These are phyloP conservation scores for Antigone vipio DNA, from an alignment of 2,113 vertebrate species.

Conservation along the genomic window DNA sequence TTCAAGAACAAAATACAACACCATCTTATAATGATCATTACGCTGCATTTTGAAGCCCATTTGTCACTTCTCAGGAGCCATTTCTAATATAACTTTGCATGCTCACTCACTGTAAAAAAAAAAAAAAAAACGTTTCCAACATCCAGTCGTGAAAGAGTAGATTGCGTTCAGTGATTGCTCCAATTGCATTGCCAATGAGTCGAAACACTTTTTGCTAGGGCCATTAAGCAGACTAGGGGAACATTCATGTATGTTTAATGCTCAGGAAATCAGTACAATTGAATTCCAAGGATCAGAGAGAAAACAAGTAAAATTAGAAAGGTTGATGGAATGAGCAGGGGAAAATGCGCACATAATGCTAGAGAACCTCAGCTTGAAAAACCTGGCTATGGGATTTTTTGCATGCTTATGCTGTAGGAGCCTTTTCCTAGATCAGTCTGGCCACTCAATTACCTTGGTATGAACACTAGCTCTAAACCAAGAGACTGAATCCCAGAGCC, in stretches of 20 bases:
- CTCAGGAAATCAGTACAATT: conserved; percentile 40
- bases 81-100: conserved; percentile 1
- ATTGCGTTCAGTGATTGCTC: conserved; percentile 27
- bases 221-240: conserved; percentile 46
- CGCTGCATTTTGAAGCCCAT: conserved; percentile 13
- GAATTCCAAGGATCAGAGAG: conserved; percentile 39
- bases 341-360: background rate
- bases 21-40: background rate
- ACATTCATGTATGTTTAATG: conserved; percentile 39
- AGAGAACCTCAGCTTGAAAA: background rate
- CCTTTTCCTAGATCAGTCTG: background rate
- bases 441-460: background rate
- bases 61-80: conserved; percentile 16
- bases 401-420: background rate
- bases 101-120: background rate
- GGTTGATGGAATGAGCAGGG: background rate
- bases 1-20: background rate
- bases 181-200: conserved; percentile 38
- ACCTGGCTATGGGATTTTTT: background rate
- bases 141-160: background rate
- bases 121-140: background rate
- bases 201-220: background rate
- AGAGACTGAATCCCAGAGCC: background rate
- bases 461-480: background rate
- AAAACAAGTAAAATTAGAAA: conserved; percentile 36